Conservation (phyloP, 2,888 invertebrate genomes). For the Hirudinaria manillensis region DNA sequence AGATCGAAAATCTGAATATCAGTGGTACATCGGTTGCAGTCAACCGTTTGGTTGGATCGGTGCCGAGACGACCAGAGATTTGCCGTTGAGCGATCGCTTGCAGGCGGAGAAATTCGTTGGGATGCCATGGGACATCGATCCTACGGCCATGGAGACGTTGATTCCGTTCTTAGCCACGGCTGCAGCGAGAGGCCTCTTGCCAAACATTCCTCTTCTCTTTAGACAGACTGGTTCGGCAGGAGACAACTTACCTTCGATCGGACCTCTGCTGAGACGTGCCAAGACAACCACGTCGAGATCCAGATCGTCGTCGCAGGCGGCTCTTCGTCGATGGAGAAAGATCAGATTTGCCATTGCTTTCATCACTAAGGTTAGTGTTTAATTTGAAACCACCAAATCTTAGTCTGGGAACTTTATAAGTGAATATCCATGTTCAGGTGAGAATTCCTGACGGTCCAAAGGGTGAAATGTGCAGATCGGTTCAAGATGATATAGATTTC, state of each 20-base stretch:
- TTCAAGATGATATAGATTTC: conserved; percentile 38
- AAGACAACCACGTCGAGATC: not conserved
- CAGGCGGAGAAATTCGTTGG: conserved; percentile 37
- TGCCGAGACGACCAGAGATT: conserved; percentile 34
- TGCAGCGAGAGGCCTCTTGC: conserved; percentile 33
- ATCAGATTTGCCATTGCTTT: conserved; percentile 39
- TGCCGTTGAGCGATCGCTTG: conserved; percentile 39
- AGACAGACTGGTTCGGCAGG: conserved; percentile 31
- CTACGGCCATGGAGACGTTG: conserved; percentile 34
- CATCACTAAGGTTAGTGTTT: conserved; percentile 29
- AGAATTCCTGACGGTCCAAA: conserved; percentile 39
- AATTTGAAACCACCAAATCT: not conserved
- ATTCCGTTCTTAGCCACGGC: conserved; percentile 33
- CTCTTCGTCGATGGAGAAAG: conserved; percentile 37
- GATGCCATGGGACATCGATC: conserved; percentile 39
- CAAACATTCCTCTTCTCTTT: conserved; percentile 34
- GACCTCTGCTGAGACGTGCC: conserved; percentile 26
- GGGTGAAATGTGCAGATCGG: conserved; percentile 40
- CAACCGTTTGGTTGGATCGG: conserved; percentile 34
- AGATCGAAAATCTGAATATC: conserved; percentile 39
- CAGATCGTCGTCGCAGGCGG: conserved; percentile 24
- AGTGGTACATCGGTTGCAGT: conserved; percentile 32
- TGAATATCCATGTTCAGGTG: conserved; percentile 13
- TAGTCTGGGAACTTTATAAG: not conserved
- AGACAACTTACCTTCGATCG: conserved; percentile 34